Percentiles rank a stretch among this genome's conserved stretches.
phyloP scores from a whole-genome alignment of 1,140 invertebrate species.

The Tetramorium alpestre region DNA sequence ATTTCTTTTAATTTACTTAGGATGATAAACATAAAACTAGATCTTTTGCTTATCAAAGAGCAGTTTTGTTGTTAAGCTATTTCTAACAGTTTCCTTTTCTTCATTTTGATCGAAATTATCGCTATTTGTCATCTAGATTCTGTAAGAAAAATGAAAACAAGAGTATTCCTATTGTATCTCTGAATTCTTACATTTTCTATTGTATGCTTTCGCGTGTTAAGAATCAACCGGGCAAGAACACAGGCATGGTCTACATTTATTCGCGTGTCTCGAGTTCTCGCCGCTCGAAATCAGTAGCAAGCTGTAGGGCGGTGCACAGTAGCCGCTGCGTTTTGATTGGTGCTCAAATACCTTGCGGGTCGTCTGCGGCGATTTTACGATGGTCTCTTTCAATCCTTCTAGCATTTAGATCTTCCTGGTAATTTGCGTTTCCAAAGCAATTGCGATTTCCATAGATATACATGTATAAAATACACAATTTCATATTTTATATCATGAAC shows the following conservation, averaged over 20 bases:
- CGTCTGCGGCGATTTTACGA: neutral
- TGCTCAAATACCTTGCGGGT: conserved; percentile 62
- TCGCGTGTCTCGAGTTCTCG: conserved; percentile 52
- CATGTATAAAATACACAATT: neutral
- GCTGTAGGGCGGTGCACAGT: conserved; percentile 84
- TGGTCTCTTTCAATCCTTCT: neutral
- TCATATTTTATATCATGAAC: neutral
- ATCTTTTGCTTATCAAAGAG: neutral
- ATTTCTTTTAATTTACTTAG: neutral
- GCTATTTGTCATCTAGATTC: neutral
- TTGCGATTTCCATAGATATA: neutral
- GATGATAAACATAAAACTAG: neutral
- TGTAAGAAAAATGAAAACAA: neutral
- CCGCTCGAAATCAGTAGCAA: conserved; percentile 83
- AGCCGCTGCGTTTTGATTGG: conserved; percentile 83
- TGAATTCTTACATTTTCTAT: neutral
- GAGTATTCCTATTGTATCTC: neutral
- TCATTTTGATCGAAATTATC: neutral
- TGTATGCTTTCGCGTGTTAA: neutral
- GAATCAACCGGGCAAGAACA: conserved; percentile 74
- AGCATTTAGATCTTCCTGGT: neutral
- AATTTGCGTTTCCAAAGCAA: neutral
- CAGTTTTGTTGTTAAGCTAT: neutral
- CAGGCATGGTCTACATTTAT: conserved; percentile 80
- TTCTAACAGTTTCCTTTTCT: neutral